A percentile compares a stretch with the other conserved stretches of the same genome.
These are phyloP conservation scores for Scaptomyza montana DNA, from an alignment of 1,140 invertebrate species.

Conservation along the genomic window DNA sequence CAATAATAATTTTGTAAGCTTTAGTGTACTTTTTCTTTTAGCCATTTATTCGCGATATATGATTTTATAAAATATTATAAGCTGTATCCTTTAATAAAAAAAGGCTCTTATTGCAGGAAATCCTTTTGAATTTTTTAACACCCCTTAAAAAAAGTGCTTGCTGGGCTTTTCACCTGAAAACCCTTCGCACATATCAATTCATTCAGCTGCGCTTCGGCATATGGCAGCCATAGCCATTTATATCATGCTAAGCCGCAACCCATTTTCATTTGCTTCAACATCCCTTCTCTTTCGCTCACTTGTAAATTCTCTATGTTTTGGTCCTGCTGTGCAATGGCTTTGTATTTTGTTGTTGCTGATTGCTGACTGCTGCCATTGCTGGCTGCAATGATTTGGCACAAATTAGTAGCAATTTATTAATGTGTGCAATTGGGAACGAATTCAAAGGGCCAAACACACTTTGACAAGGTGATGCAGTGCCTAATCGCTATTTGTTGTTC, in stretches of 20 bases:
- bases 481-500: too few relatives aligned
- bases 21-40: conserved; percentile 1
- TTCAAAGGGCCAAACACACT: conserved; percentile 46
- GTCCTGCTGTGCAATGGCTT: conserved; percentile 28
- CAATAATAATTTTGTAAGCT: not conserved
- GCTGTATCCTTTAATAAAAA: conserved; percentile 3
- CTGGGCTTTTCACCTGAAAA: conserved; percentile 12
- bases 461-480: conserved; percentile 21
- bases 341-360: conserved; percentile 17
- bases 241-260: conserved; percentile 49
- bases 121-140: conserved; percentile 29
- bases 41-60: conserved; percentile 3
- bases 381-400: conserved; percentile 61
- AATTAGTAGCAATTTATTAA: conserved; percentile 79
- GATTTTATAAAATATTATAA: conserved; percentile 14
- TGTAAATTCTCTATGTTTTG: not conserved
- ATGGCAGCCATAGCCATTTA: conserved; percentile 30
- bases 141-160: conserved; percentile 5
- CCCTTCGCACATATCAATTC: conserved; percentile 35
- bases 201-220: conserved; percentile 9
- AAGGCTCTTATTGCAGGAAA: conserved; percentile 21
- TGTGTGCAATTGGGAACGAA: conserved; percentile 60
- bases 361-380: conserved; percentile 29
- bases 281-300: not conserved
- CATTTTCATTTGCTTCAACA: conserved; percentile 29